phyloP scores from a whole-genome alignment of 30 jellyfish, hydroid and myxozoan genomes.

The Hydractinia symbiolongicarpus region DNA sequence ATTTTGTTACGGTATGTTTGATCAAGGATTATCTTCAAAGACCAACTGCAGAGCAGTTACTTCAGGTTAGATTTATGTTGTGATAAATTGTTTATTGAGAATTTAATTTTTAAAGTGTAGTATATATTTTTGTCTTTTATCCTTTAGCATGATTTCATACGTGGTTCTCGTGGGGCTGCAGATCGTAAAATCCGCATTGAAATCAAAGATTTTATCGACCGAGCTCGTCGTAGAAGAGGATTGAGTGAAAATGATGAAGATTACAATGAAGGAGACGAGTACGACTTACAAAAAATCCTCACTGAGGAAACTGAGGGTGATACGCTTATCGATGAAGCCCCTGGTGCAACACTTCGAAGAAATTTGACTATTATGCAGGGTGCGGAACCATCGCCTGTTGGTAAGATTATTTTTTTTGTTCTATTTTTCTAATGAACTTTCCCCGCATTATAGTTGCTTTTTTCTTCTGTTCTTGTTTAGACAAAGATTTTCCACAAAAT shows the following conservation, averaged over 20 bases:
- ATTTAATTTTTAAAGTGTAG: neutral
- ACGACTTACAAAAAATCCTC: slow-evolving; percentile 81
- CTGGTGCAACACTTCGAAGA: slow-evolving; percentile 97
- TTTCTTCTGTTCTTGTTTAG: slow-evolving; percentile 22
- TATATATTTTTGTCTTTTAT: neutral
- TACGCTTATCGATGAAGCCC: slow-evolving; percentile 86
- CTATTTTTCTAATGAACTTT: neutral
- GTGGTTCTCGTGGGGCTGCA: slow-evolving; percentile 81
- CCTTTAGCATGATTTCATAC: slow-evolving; percentile 87
- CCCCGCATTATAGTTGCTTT: neutral
- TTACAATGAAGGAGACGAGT: slow-evolving; percentile 78
- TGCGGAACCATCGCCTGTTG: slow-evolving; percentile 91
- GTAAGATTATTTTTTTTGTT: slow-evolving; percentile 21
- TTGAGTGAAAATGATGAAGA: slow-evolving; percentile 71
- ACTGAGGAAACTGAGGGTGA: slow-evolving; percentile 97
- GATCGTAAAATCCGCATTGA: slow-evolving; percentile 92
- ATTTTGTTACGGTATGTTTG: slow-evolving; percentile 90
- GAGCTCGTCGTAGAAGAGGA: slow-evolving; percentile 98
- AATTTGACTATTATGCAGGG: slow-evolving; percentile 99
- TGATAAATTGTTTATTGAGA: neutral
- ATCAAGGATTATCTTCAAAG: slow-evolving; percentile 89
- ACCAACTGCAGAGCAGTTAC: slow-evolving; percentile 96
- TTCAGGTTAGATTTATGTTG: slow-evolving; percentile 55
- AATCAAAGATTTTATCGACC: slow-evolving; percentile 86
- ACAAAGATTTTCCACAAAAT: slow-evolving; percentile 48